phyloP scores from a whole-genome alignment of 53 echinoderm and acorn worm genomes.

The Astropecten irregularis region DNA sequence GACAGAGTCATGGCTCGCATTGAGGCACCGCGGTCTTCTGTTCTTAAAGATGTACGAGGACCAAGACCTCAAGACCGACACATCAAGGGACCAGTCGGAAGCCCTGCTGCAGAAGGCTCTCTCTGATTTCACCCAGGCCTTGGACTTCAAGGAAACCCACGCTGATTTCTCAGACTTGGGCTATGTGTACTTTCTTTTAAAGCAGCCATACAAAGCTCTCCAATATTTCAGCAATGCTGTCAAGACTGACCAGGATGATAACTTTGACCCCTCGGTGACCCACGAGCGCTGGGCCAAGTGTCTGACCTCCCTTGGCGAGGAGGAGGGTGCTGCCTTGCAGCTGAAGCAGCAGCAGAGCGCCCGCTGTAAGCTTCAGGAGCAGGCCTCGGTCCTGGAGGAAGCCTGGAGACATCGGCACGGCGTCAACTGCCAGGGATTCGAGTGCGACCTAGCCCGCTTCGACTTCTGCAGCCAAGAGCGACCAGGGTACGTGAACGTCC shows the following conservation, averaged over 20 bases:
- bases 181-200: conserved; percentile 64
- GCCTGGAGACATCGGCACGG: conserved; percentile 75
- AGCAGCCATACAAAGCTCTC: conserved; percentile 68
- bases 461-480: conserved; percentile 78
- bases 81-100: not conserved
- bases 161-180: conserved; percentile 86
- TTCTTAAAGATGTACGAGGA: conserved; percentile 74
- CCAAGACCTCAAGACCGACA: not conserved
- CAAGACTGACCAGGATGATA: conserved; percentile 66
- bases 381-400: conserved; percentile 53
- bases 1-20: conserved; percentile 70
- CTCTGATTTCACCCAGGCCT: conserved; percentile 65
- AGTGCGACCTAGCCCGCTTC: conserved; percentile 79
- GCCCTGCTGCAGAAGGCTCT: conserved; percentile 63
- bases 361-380: conserved; percentile 35
- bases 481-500: conserved; percentile 77
- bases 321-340: conserved; percentile 66
- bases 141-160: conserved; percentile 70
- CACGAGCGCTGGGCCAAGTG: conserved; percentile 83
- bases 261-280: conserved; percentile 70
- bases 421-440: conserved; percentile 81
- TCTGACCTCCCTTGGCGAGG: conserved; percentile 68
- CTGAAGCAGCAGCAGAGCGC: conserved; percentile 29
- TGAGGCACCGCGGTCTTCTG: conserved; percentile 73
- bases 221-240: conserved; percentile 76